Percentiles rank a stretch among this genome's conserved stretches.
These are phyloP conservation scores for Tonatia bakeri DNA, from an alignment of 2,113 vertebrate species.

Conservation along the genomic window DNA sequence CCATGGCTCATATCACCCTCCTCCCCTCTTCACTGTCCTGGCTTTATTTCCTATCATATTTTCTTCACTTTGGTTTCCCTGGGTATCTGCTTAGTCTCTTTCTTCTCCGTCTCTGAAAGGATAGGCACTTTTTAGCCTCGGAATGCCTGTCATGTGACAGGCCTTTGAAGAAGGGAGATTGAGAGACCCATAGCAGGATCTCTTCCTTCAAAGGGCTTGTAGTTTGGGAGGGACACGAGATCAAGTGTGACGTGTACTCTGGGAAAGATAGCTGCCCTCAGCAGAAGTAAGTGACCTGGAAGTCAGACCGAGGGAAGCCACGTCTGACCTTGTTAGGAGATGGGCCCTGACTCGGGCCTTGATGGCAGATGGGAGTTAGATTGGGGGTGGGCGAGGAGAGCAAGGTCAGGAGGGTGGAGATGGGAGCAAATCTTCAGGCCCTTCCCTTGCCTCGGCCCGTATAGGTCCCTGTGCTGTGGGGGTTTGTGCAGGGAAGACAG, in stretches of 20 bases:
- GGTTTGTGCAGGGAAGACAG: neutral
- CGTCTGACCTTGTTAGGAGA: neutral
- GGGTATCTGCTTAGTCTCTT: neutral
- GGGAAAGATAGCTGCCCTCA: neutral
- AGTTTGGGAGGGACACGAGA: neutral
- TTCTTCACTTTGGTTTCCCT: neutral
- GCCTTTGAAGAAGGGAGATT: neutral
- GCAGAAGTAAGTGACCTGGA: neutral
- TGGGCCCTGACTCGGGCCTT: neutral
- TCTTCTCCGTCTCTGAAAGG: neutral
- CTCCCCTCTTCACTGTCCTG: neutral
- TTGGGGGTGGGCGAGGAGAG: neutral
- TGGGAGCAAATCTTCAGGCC: neutral
- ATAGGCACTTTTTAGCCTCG: neutral
- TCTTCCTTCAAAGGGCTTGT: neutral
- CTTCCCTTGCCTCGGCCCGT: neutral
- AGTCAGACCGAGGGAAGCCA: neutral
- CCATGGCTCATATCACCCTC: fast-evolving
- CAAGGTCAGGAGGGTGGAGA: fast-evolving
- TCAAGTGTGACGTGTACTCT: neutral
- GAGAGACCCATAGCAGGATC: neutral
- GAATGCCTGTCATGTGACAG: neutral
- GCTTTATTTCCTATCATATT: neutral
- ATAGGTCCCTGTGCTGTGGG: neutral
- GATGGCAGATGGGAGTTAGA: neutral